Evolutionary conservation across 2,888 invertebrate species (phyloP), one percentile per base, ranked within the genome.

Genomic region (Agonopterix heracliana): DNA sequence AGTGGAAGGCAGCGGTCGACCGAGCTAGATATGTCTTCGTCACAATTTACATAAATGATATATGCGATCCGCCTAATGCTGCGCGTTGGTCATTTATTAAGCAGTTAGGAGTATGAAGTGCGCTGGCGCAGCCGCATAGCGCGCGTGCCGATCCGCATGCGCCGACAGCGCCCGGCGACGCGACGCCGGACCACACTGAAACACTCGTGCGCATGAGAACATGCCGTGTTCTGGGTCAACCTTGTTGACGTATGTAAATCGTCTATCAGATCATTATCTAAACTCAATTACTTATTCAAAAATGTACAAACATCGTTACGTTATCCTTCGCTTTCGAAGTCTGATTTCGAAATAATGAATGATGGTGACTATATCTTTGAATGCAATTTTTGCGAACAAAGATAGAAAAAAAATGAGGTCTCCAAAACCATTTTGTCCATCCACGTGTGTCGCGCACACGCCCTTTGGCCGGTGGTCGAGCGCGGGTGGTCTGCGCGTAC

Each of bases 41-140:
- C 88, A 87, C 69, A 83, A 87, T 88, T 87, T 87, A 88, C 88
- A 88, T 87, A 87, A 87, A 88, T 88, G 88, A 88, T 88, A 71
- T 83, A 87, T 87, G 81, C 64, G 83, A 79, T 78, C 79, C 84
- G 88, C 84, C 88, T 87, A 88, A 87, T 87, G 71, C 80, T 63
- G 75, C 66, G 78, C 77, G 62, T 63, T 71, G 79, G 81, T 85
- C 84, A 88, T 88, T 88, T 88, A 86, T 87, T 77, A 88, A 75
- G 71, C 73, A 66, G 75, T 71, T 71, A 76, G 61, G 66, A 74
- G 77, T 64, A 71, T 61, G 74, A 68, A 69, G 71, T 70, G 68
- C 64, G 66, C 68, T 63, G 64, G 68, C 64, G 59, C 64, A 58
- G 72, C 65, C 77, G 81, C 87, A 86, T 86, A 78, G 83, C 83